These are phyloP conservation scores for Lasius platythorax DNA, from an alignment of 2,888 invertebrate genomes.

Conservation along the genomic window DNA sequence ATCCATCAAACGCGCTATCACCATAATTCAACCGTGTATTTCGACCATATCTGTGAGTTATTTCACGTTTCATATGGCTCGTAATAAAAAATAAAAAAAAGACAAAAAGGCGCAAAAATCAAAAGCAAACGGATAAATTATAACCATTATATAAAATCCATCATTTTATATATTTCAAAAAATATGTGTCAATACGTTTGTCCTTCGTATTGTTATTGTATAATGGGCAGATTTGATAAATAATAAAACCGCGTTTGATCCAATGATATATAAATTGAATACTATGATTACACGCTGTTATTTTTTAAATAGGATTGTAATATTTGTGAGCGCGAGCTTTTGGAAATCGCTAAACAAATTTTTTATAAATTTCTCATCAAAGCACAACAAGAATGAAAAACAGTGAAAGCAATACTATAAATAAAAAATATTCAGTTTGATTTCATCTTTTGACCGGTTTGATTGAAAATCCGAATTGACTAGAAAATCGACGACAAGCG, in stretches of 20 bases:
- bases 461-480: too few relatives aligned
- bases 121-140: constrained; percentile 50
- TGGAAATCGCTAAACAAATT: not conserved
- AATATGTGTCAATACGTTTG: constrained; percentile 15
- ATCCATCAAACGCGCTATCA: constrained; percentile 51
- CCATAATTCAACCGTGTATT: constrained; percentile 52
- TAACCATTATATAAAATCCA: constrained; percentile 34
- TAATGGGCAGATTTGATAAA: not conserved
- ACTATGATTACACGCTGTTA: not conserved
- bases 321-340: not conserved
- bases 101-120: constrained; percentile 29
- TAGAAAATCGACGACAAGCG: not conserved
- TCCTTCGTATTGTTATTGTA: constrained; percentile 23
- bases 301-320: not conserved
- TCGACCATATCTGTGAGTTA: constrained; percentile 51
- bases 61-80: constrained; percentile 32
- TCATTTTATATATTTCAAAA: constrained; percentile 39
- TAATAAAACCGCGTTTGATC: constrained; percentile 19
- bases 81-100: constrained; percentile 47
- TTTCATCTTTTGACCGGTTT: not conserved
- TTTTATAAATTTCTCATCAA: constrained; percentile 5
- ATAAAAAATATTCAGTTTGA: not conserved
- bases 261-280: constrained; percentile 14
- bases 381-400: not conserved
- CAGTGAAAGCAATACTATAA: not conserved